These are phyloP conservation scores for Brachyopa scutellaris DNA, from an alignment of 2,888 invertebrate species.

Conservation along the genomic window DNA sequence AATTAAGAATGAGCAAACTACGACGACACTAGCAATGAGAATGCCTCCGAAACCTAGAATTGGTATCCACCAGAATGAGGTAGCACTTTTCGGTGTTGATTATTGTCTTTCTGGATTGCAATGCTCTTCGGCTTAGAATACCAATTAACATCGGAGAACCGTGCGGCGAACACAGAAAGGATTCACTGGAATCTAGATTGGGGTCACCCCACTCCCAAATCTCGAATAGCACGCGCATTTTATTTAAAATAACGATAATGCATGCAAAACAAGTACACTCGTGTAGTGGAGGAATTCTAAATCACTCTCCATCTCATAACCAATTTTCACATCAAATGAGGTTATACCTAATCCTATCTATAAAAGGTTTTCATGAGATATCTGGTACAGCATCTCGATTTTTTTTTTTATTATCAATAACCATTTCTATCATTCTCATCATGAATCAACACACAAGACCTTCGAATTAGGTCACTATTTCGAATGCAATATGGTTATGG, in stretches of 20 bases:
- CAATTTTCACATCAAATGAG: too few species aligned
- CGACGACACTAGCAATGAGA: not conserved
- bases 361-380: too few species aligned
- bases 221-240: not conserved
- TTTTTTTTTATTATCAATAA: not conserved
- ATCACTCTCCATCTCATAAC: too few species aligned
- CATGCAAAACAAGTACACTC: too few species aligned
- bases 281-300: not conserved
- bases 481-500: not conserved
- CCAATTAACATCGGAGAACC: not conserved
- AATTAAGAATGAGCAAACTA: not conserved
- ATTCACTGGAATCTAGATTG: not conserved
- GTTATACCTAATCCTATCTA: too few species aligned
- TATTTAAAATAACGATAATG: not conserved
- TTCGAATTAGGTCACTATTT: conserved; percentile 1
- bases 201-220: conserved; percentile 5
- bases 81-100: not conserved
- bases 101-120: not conserved
- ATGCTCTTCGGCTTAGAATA: conserved; percentile 4
- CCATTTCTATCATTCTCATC: not conserved
- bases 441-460: not conserved
- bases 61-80: not conserved
- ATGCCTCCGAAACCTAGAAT: not conserved
- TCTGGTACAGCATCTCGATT: too few species aligned
- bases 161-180: not conserved